A percentile compares a stretch with the other conserved stretches of the same genome.
Conservation (phyloP, 1,140 invertebrate genomes). For the Drosophila novamexicana region DNA sequence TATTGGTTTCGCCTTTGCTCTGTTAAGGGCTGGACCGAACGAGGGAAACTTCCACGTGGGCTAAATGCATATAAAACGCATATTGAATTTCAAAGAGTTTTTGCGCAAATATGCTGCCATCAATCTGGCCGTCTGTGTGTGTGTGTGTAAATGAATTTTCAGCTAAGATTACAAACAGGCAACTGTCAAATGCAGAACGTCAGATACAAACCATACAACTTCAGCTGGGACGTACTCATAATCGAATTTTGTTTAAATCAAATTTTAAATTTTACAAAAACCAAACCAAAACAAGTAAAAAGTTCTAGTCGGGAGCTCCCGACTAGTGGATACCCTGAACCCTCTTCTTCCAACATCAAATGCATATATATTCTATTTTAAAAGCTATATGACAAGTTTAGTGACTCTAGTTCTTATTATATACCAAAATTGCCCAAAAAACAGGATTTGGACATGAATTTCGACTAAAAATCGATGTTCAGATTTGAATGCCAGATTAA, state of each 20-base stretch:
- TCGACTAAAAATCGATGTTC: too few species aligned
- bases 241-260: slow-evolving; percentile 69
- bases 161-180: slow-evolving; percentile 49
- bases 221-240: slow-evolving; percentile 44
- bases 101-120: slow-evolving; percentile 31
- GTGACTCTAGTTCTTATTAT: too few species aligned
- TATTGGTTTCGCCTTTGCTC: slow-evolving; percentile 60
- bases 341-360: too few species aligned
- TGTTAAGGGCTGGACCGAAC: slow-evolving; percentile 12
- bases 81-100: slow-evolving; percentile 80
- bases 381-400: too few species aligned
- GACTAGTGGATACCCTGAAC: too few species aligned
- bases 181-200: slow-evolving; percentile 55
- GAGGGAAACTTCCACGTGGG: slow-evolving; percentile 1
- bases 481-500: too few species aligned
- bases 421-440: too few species aligned
- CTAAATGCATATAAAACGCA: slow-evolving; percentile 47
- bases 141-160: slow-evolving; percentile 21
- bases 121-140: slow-evolving; percentile 36
- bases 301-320: too few species aligned
- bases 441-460: too few species aligned
- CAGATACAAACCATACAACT: slow-evolving; percentile 16
- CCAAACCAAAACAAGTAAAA: neutral
- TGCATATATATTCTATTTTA: too few species aligned
- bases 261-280: slow-evolving; percentile 61